Conservation (phyloP, 2,888 invertebrate species). For the Pterostichus madidus region DNA sequence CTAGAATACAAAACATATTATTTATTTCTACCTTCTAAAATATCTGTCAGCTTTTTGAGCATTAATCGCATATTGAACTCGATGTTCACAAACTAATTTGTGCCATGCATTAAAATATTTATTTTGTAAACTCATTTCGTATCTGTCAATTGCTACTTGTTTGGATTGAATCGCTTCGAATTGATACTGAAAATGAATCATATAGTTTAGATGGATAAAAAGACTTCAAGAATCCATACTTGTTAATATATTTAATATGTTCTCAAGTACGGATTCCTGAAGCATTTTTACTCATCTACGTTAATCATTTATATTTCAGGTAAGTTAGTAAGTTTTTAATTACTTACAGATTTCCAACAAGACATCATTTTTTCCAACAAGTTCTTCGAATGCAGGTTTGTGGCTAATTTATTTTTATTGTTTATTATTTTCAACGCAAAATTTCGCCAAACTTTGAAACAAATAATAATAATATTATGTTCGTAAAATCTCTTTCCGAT, state of each 20-base stretch:
- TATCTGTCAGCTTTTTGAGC: conserved; percentile 76
- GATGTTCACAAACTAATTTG: conserved; percentile 72
- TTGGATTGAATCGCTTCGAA: conserved; percentile 78
- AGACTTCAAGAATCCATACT: too few species aligned
- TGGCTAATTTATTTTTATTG: conserved; percentile 79
- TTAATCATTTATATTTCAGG: conserved; percentile 24
- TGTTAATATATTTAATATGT: too few species aligned
- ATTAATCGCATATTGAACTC: conserved; percentile 70
- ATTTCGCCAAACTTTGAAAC: conserved; percentile 70
- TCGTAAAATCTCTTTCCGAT: conserved; percentile 72
- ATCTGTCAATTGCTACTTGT: conserved; percentile 87
- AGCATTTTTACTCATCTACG: too few species aligned
- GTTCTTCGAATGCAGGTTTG: conserved; percentile 79
- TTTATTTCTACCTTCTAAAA: conserved; percentile 77
- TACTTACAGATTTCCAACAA: conserved; percentile 44
- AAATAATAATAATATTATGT: conserved; percentile 69
- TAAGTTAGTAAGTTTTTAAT: not conserved
- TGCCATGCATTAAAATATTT: conserved; percentile 74
- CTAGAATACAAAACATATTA: not conserved
- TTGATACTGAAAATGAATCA: conserved; percentile 75
- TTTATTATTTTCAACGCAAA: conserved; percentile 79
- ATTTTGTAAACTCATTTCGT: conserved; percentile 78
- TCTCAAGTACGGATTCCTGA: too few species aligned
- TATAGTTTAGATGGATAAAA: not conserved
- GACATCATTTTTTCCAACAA: conserved; percentile 2